These are phyloP conservation scores for Sander vitreus DNA, from an alignment of 2,113 vertebrate genomes.

Conservation along the genomic window DNA sequence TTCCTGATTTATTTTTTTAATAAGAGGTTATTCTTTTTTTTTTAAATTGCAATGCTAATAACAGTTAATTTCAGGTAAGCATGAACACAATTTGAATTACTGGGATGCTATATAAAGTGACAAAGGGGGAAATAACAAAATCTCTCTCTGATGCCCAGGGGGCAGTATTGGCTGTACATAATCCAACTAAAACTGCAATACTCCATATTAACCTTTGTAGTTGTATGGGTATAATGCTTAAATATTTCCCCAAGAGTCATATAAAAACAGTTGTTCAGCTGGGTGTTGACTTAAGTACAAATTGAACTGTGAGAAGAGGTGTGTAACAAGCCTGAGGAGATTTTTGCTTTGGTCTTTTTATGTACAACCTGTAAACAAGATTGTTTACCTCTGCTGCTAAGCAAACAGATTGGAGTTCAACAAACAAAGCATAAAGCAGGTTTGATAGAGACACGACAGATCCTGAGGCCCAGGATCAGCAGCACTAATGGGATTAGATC, in stretches of 20 bases:
- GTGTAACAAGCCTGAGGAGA: conserved; percentile 14
- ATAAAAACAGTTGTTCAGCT: conserved; percentile 16
- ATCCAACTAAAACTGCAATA: background rate
- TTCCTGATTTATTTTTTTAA: conserved; percentile 21
- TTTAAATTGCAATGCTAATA: conserved; percentile 14
- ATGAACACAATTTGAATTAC: background rate
- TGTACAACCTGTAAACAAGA: conserved; percentile 38
- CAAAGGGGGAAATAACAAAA: background rate
- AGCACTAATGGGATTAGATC: conserved; percentile 69
- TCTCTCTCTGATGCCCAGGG: conserved; percentile 35
- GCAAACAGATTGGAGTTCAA: conserved; percentile 36
- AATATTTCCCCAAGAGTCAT: background rate
- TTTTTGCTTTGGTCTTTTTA: conserved; percentile 19
- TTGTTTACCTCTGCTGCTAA: conserved; percentile 52
- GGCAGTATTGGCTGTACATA: conserved; percentile 52
- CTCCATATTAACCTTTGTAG: conserved; percentile 16
- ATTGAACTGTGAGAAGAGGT: conserved; percentile 1
- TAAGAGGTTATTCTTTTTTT: background rate
- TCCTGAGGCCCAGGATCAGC: conserved; percentile 57
- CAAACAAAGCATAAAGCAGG: conserved; percentile 54
- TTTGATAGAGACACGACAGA: conserved; percentile 69
- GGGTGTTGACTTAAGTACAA: conserved; percentile 8
- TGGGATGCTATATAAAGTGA: background rate
- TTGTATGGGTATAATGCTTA: background rate
- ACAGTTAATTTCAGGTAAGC: conserved; percentile 13